phyloP scores from a whole-genome alignment of 2,888 invertebrate genomes.

The Pachycephus smyrnensis region DNA sequence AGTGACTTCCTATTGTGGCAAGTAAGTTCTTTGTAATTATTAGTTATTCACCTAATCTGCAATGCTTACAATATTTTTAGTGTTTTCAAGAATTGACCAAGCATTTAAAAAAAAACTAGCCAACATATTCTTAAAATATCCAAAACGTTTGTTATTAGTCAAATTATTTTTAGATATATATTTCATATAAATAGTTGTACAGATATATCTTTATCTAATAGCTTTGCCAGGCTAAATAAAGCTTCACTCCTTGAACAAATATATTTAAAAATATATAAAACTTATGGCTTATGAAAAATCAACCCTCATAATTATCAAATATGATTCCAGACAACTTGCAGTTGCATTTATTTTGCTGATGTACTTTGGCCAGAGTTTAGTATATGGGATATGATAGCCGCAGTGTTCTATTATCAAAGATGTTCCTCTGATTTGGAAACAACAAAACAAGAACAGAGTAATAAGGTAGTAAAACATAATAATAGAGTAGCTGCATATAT shows the following conservation, averaged over 20 bases:
- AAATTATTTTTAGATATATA: constrained; percentile 13
- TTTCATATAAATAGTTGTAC: constrained; percentile 5
- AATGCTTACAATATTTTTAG: background rate
- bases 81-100: background rate
- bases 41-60: background rate
- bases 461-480: constrained; percentile 34
- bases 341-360: constrained; percentile 87
- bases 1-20: constrained; percentile 98
- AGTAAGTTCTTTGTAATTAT: constrained; percentile 68
- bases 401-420: constrained; percentile 89
- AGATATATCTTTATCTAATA: background rate
- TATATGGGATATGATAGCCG: constrained; percentile 89
- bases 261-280: background rate
- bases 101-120: background rate
- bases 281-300: constrained; percentile 10
- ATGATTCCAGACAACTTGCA: constrained; percentile 75
- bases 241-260: background rate
- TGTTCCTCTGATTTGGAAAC: constrained; percentile 54
- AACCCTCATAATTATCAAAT: constrained; percentile 2
- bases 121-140: background rate
- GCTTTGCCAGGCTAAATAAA: background rate
- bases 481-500: constrained; percentile 46
- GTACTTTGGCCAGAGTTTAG: constrained; percentile 97
- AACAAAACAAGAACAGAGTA: constrained; percentile 29
- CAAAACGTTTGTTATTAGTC: background rate